Base-by-base conservation (phyloP, 2,797 vertebrate species). In the Neopelma chrysocephalum region DNA sequence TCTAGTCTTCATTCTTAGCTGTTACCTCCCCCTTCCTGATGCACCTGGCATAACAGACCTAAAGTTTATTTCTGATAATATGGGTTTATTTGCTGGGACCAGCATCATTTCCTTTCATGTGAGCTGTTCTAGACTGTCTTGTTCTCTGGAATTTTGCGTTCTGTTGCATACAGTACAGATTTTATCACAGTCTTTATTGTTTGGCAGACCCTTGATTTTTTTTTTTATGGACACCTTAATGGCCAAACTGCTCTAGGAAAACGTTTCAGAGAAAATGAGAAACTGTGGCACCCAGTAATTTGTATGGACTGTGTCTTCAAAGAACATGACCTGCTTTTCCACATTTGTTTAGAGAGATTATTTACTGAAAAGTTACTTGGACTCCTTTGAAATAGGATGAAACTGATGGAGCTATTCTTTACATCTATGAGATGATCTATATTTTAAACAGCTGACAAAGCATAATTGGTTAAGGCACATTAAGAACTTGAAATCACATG, bases 51-150 rank as follows among this genome's bases (percentile, higher is more conserved):
- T 20, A 90, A 84, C 42, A 90, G 36, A 96, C 11, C 9, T 70
- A 12, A 75, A 68, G 3, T 71, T 95, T 92, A 87, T 80, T 29
- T 48, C 47, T 87, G 81, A 90, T 80, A 87, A 68, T 38, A 58
- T 22, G 54, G 53, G 93, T 93, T 93, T 93, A 75, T 26, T 76
- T 93, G n/a, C 42, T 92, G 40, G 31, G 54, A 89, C 23, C 79
- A 65, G 48, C 56, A 50, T 26, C 68, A 13, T 75, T 83, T 87
- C 50, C 51, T 85, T 94, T 97, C 80, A 82, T 26, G 15, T 43
- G 54, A 76, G 58, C 45, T 86, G 17, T 72, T 94, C 54, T 36
- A 80, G 31, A 29, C 31, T 76, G 56, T 20, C 57, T 85, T 92
- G 22, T 36, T 94, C 77, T 81, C 70, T 42, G 43, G 51, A 86